Base-by-base conservation (phyloP, 2,113 vertebrate species). In the Callorhinus ursinus region DNA sequence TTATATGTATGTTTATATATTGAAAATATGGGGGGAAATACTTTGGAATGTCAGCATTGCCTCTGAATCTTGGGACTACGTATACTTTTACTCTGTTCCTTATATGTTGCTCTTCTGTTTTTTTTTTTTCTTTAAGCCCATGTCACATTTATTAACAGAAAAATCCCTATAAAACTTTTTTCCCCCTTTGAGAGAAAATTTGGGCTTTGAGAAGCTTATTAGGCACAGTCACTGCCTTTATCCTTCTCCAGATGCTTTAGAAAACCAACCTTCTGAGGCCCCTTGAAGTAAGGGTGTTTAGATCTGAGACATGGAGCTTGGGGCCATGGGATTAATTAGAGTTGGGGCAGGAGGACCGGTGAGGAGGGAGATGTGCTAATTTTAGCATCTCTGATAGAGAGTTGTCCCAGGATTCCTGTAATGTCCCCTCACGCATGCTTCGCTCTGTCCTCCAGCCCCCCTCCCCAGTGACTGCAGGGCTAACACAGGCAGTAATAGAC, bases 331-430 rank as follows among this genome's bases (percentile, higher is more conserved):
- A 79, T 33, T 55, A 61, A 80, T 71, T 65, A 39, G 69, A 97
- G 74, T 51, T 84, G 80, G 69, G 57, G 33, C 72, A 11, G 26
- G 82, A 86, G 72, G 55, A 90, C 15, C 16, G 0, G 63, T 24
- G 96, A 93, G 84, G 51, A 97, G 93, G 95, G 94, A 88, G 21
- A 51, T 51, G 51, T 76, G 59, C 95, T 91, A 87, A 79, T 80
- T 97, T 96, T 96, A 98, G 90, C 0, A 0, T 81, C 36, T 42
- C 36, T 86, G n/a, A 11, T 46, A 71, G n/a, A 63, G 57, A 51
- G 22, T 71, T 88, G 59, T 98, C 93, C 92, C 93, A 88, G 14
- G 94, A 96, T 85, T 71, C 39, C 33, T 72, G 57, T 49, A 14
- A 77, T 67, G 67, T 97, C 61, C 77, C 65, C 77, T 96, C 5